Evolutionary conservation across 2,797 vertebrate species (phyloP), one percentile per base, ranked within the genome.

Genomic region (Rhadinocentrus ornatus): DNA sequence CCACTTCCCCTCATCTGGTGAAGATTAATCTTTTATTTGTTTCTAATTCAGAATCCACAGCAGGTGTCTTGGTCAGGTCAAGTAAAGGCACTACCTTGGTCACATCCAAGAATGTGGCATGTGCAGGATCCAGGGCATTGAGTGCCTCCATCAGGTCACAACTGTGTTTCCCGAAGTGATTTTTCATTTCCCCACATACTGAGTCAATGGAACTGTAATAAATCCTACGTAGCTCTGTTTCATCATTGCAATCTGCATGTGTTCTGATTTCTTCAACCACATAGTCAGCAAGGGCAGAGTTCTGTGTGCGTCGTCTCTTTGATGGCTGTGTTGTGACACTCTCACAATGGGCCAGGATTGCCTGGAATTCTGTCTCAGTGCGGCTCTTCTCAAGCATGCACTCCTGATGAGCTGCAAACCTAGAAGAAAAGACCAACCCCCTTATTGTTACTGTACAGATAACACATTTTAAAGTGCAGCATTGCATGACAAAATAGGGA

Each of bases 11-110:
- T 41, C 39, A 41, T 41, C 39, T 16, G 39, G 15, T 41, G 39
- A 15, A 41, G 39, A 16, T 16, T 15, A 16, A 4, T 41, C 39
- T 41, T 41, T 41, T 11, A 16, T 41, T 41, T 41, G 31, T 34
- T 29, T 62, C 29, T 6, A 22, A 62, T 62, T 62, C 61, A 62
- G 27, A 48, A 41, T 62, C 61, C 61, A 62, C 61, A 48, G 44
- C 44, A 62, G 20, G 27, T 32, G 44, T 48, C 61, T 62, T 62
- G 26, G 44, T 62, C 18, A 22, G 41, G 44, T 50, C 12, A 50
- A 50, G 27, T 31, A 34, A 62, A 22, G 44, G 29, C 44, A 22
- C 50, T 20, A 55, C 55, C 24, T 54, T 54, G 24, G 24, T 27
- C 24, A 54, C 52, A 54, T 27, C 52, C 52, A 54, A 54, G 52